Evolutionary conservation across 2,888 invertebrate species (phyloP).

Genomic region (Leucoma salicis): DNA sequence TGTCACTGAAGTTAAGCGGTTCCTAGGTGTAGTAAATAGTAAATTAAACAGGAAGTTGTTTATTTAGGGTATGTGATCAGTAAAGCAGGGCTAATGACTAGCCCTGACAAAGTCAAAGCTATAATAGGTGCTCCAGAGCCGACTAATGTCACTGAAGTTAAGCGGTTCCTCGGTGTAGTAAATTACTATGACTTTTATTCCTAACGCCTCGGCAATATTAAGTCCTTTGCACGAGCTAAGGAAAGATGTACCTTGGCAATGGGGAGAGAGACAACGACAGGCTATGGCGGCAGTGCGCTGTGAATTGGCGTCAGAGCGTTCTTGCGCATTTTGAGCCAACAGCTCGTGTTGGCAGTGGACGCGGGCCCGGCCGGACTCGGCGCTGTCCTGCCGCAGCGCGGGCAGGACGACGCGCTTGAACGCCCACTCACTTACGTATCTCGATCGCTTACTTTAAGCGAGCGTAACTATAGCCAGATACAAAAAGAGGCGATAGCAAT

Average conservation of each 20-base stretch:
- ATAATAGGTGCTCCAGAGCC: no score
- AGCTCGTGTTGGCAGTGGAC: conserved; percentile 9
- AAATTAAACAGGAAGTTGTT: no score
- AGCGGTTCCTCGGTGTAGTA: background rate
- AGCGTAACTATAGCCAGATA: conserved; percentile 1
- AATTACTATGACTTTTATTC: no score
- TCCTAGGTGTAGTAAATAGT: background rate
- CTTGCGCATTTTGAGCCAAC: conserved; percentile 16
- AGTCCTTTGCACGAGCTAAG: conserved; percentile 22
- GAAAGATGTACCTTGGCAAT: conserved; percentile 5
- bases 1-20: no score
- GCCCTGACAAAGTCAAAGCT: no score
- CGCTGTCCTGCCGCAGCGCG: conserved; percentile 10
- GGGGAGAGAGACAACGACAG: conserved; percentile 7
- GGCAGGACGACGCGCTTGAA: background rate
- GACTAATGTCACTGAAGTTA: no score
- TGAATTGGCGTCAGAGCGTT: conserved; percentile 9
- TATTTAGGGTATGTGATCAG: no score
- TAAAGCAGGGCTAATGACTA: no score
- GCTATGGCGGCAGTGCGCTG: conserved; percentile 3
- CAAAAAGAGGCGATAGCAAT: conserved; percentile 3
- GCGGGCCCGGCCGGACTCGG: conserved; percentile 13
- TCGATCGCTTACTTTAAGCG: background rate
- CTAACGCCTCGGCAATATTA: conserved; percentile 22
- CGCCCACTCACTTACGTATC: conserved; percentile 7